Conservation (phyloP, 2,888 invertebrate species). For the Hirtodrosophila duncani region DNA sequence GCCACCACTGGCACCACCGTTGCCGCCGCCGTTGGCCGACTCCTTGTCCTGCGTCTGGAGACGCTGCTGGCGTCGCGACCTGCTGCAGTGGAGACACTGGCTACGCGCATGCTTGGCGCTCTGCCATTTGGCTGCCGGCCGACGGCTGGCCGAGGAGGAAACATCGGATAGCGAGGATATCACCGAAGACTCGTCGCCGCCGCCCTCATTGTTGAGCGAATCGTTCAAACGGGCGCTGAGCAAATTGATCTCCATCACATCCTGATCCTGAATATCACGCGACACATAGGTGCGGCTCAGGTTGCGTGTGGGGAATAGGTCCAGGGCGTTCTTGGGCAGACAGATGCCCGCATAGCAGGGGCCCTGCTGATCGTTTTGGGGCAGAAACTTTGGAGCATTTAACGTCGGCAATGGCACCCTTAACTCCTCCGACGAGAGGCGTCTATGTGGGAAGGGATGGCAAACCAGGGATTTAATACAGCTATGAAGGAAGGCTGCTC, state of each 20-base stretch:
- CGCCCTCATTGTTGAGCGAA: conserved; percentile 74
- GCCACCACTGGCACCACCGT: conserved; percentile 8
- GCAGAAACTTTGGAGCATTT: conserved; percentile 75
- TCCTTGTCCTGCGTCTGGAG: conserved; percentile 8
- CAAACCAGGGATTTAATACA: too few relatives aligned
- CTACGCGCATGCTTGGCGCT: conserved; percentile 75
- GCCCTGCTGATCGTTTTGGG: conserved; percentile 75
- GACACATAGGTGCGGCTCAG: conserved; percentile 77
- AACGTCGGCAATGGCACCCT: conserved; percentile 74
- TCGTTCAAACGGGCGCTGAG: conserved; percentile 74
- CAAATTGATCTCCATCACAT: conserved; percentile 74
- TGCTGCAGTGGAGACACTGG: conserved; percentile 76
- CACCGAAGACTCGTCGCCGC: conserved; percentile 77
- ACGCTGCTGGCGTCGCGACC: conserved; percentile 65
- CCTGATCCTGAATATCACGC: conserved; percentile 76
- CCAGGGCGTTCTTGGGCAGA: conserved; percentile 77
- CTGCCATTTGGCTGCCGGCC: conserved; percentile 68
- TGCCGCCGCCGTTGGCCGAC: conserved; percentile 21
- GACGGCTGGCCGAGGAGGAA: conserved; percentile 77
- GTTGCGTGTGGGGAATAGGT: conserved; percentile 76
- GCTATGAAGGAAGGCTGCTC: too few relatives aligned
- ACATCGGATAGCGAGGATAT: conserved; percentile 79
- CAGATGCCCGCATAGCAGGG: conserved; percentile 78
- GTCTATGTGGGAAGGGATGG: conserved; percentile 35
- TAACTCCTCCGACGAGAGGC: conserved; percentile 71